These are phyloP conservation scores for Chironomus tentans DNA, from an alignment of 2,888 invertebrate species.

Conservation along the genomic window DNA sequence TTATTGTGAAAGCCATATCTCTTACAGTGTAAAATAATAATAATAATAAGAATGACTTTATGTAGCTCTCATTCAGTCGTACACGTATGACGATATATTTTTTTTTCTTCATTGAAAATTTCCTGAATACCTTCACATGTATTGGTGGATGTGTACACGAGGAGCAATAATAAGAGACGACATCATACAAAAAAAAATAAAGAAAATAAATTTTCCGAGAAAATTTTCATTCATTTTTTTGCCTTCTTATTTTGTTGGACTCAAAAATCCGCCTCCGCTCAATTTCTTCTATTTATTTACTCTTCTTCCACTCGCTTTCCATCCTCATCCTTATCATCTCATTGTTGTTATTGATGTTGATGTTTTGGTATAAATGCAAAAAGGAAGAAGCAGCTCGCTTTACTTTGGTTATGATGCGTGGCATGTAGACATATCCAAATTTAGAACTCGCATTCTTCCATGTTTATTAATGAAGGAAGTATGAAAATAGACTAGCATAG, in stretches of 20 bases:
- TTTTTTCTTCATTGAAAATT: neutral
- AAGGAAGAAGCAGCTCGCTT: neutral
- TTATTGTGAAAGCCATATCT: neutral
- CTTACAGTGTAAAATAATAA: neutral
- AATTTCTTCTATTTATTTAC: neutral
- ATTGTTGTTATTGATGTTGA: neutral
- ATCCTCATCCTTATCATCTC: neutral
- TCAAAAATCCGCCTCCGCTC: conserved; percentile 14
- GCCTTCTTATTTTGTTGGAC: neutral
- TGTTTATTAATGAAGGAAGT: too few species aligned
- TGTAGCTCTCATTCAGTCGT: too few species aligned
- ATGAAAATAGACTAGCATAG: too few species aligned
- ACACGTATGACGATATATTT: neutral
- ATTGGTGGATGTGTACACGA: too few species aligned
- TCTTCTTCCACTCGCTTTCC: neutral
- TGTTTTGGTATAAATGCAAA: neutral
- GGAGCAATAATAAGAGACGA: neutral
- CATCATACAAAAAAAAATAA: neutral
- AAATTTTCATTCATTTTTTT: conserved; percentile 27
- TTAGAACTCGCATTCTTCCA: too few species aligned
- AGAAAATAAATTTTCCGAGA: conserved; percentile 14
- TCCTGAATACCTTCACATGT: neutral
- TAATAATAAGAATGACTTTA: too few species aligned
- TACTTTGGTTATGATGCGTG: neutral
- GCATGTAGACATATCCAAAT: neutral